phyloP scores from a whole-genome alignment of 2,113 vertebrate species.

The Calcarius ornatus region DNA sequence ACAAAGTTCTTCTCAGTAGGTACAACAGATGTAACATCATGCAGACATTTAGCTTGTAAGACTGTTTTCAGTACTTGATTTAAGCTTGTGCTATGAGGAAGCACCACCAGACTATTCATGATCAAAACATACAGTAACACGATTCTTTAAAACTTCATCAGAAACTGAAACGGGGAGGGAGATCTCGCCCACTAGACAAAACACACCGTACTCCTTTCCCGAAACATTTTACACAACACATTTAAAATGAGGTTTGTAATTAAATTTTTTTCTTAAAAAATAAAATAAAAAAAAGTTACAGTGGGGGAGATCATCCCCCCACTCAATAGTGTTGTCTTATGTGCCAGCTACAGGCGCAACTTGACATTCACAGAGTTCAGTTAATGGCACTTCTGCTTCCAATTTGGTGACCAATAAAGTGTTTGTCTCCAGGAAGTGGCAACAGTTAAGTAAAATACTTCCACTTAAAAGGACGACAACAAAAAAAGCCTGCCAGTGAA shows the following conservation, averaged over 20 bases:
- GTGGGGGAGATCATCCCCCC: background rate
- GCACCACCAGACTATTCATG: conserved; percentile 74
- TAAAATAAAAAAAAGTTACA: background rate
- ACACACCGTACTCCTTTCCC: conserved; percentile 58
- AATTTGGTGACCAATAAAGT: conserved; percentile 58
- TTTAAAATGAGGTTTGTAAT: conserved; percentile 68
- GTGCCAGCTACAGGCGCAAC: conserved; percentile 51
- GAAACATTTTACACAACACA: conserved; percentile 58
- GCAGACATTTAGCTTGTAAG: conserved; percentile 78
- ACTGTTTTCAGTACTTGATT: conserved; percentile 73
- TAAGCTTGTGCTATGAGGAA: conserved; percentile 77
- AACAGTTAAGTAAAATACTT: conserved; percentile 34
- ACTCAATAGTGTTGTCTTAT: conserved; percentile 39
- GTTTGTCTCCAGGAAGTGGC: conserved; percentile 67
- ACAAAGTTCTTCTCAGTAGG: conserved; percentile 75
- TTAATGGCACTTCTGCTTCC: conserved; percentile 75
- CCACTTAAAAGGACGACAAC: background rate
- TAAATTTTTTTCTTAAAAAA: background rate
- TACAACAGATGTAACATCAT: conserved; percentile 79
- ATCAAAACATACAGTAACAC: conserved; percentile 66
- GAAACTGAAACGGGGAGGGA: conserved; percentile 47
- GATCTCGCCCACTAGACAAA: conserved; percentile 60
- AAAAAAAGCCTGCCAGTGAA: background rate
- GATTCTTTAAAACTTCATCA: conserved; percentile 64
- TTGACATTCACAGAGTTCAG: conserved; percentile 63